phyloP scores from a whole-genome alignment of 2,113 vertebrate species.

The Macquaria australasica region DNA sequence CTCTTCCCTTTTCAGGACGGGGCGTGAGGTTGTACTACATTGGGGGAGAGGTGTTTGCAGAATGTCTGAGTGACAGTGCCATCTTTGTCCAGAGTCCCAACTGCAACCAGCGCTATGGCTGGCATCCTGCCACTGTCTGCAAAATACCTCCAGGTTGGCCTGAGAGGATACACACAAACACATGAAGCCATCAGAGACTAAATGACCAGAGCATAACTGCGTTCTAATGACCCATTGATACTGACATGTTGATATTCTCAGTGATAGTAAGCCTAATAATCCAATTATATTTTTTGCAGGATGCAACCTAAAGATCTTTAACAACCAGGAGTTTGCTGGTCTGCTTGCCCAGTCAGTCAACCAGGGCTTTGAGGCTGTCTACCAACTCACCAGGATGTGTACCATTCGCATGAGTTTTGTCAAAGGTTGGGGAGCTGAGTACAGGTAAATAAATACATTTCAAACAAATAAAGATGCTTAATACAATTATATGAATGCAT shows the following conservation, averaged over 20 bases:
- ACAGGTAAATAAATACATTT: slow-evolving; percentile 69
- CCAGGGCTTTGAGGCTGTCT: slow-evolving; percentile 82
- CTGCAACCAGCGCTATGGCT: slow-evolving; percentile 98
- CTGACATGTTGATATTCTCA: slow-evolving; percentile 8
- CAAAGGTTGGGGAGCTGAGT: slow-evolving; percentile 82
- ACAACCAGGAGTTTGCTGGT: slow-evolving; percentile 82
- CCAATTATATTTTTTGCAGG: slow-evolving; percentile 56
- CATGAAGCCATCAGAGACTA: background rate
- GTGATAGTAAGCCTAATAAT: background rate
- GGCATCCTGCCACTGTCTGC: slow-evolving; percentile 98
- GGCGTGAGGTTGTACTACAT: slow-evolving; percentile 98
- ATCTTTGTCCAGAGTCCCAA: slow-evolving; percentile 99
- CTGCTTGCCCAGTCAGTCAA: slow-evolving; percentile 81
- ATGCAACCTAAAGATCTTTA: slow-evolving; percentile 82
- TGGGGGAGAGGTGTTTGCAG: slow-evolving; percentile 97
- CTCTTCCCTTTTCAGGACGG: slow-evolving; percentile 83
- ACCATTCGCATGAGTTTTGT: slow-evolving; percentile 84
- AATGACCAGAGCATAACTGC: background rate
- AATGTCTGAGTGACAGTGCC: slow-evolving; percentile 98
- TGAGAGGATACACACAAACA: slow-evolving; percentile 68
- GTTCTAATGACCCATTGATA: background rate
- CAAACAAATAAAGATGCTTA: background rate
- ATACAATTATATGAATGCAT: background rate
- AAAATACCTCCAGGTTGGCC: slow-evolving; percentile 98
- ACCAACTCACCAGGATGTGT: slow-evolving; percentile 82